These are phyloP conservation scores for Tiliqua scincoides DNA, from an alignment of 2,113 vertebrate species.

Conservation along the genomic window DNA sequence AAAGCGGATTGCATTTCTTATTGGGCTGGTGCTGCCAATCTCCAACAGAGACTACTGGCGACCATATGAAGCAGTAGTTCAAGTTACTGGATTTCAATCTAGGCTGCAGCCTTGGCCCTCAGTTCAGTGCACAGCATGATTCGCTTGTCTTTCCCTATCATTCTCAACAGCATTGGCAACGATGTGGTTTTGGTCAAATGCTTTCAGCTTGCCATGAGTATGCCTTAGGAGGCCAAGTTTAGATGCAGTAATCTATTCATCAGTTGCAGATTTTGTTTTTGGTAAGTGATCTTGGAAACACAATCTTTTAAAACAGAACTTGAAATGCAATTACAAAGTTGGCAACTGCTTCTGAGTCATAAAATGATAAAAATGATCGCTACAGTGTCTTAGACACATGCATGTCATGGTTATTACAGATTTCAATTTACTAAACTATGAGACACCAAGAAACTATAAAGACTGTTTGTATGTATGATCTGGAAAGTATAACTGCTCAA, in stretches of 20 bases:
- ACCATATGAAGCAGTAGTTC: neutral
- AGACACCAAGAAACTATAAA: slow-evolving; percentile 41
- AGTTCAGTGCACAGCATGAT: neutral
- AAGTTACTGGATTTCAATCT: neutral
- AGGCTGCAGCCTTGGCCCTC: slow-evolving; percentile 3
- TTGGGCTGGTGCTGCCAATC: neutral
- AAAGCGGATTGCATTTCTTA: neutral
- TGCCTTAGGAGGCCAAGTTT: slow-evolving; percentile 50
- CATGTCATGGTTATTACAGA: slow-evolving; percentile 23
- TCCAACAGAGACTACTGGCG: neutral
- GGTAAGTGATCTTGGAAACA: slow-evolving; percentile 63
- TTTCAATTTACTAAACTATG: slow-evolving; percentile 18
- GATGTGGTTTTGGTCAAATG: slow-evolving; percentile 41
- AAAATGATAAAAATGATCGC: slow-evolving; percentile 66
- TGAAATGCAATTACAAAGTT: slow-evolving; percentile 73
- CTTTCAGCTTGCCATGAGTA: slow-evolving; percentile 44
- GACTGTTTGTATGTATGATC: slow-evolving; percentile 45
- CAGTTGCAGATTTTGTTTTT: slow-evolving; percentile 29
- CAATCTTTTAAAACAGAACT: slow-evolving; percentile 73
- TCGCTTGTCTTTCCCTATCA: slow-evolving; percentile 39
- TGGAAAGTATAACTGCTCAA: slow-evolving; percentile 34
- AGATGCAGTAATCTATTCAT: slow-evolving; percentile 52
- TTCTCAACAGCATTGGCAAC: slow-evolving; percentile 27
- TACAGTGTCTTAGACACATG: neutral
- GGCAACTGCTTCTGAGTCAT: slow-evolving; percentile 63